Base-by-base conservation (phyloP, 2,888 invertebrate species). In the Cataglyphis rosenhaueri region DNA sequence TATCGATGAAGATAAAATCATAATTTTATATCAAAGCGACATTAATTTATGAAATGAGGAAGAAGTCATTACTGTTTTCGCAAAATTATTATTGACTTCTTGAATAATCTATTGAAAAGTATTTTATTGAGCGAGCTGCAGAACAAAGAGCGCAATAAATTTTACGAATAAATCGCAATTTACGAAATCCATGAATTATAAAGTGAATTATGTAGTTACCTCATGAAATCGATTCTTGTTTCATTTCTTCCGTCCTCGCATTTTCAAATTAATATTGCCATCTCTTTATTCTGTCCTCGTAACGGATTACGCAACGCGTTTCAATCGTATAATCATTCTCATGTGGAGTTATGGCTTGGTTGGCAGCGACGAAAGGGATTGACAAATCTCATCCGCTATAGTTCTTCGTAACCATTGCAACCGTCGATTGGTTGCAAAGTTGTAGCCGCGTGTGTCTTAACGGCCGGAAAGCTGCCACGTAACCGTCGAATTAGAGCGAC, bases 401-500 rank as follows among this genome's bases (percentile, higher is more conserved):
- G 9, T 70, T 57, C 48, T 18, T 15, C 15, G 55, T 25, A 73
- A 61, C 52, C 48, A 18, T 38, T 55, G 35, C 59, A 62, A 62
- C 44, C 41, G 44, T 62, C 44, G 62, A 32, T 35, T 44, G 32
- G 15, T 71, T 52, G 52, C 78, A 59, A 32, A 57, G 79, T 68
- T 75, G 81, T 68, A 66, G 73, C n/a, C 35, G 38, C 64, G 59
- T 35, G 71, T 82, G 71, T 83, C 85, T 82, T 62, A 75, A 38
- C 65, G 71, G 75, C 74, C 71, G 76, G 82, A 48, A 88, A 78
- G 65, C 74, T 81, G 78, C 74, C 62, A 81, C 73, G 85, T 84
- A 84, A 82, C 71, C 84, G 62, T 81, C 78, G 82, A 86, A 87
- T 88, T 86, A 86, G 73, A 73, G 62, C 75, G 73, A 55, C 85